These are phyloP conservation scores for Coenobita brevimanus DNA, from an alignment of 1,140 invertebrate species.

Conservation along the genomic window DNA sequence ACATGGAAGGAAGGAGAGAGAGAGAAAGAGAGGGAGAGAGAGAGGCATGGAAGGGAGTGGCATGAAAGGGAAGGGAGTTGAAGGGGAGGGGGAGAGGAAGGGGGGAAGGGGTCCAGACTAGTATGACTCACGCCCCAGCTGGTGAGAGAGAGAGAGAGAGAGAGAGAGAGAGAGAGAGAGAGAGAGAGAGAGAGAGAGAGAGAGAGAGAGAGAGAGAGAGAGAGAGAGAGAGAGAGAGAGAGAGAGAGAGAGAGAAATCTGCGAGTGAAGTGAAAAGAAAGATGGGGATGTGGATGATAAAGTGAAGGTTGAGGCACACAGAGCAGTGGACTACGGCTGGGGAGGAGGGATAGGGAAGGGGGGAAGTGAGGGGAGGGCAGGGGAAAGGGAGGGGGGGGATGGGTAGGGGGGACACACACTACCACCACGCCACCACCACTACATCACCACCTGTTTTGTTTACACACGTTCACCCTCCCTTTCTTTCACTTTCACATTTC, in stretches of 20 bases:
- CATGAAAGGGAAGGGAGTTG: too few relatives aligned
- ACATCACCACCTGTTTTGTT: too few relatives aligned
- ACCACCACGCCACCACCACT: too few relatives aligned
- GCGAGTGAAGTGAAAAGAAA: neutral
- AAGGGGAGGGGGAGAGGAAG: too few relatives aligned
- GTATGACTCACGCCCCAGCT: too few relatives aligned
- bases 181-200: neutral
- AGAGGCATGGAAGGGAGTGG: neutral
- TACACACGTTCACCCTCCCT: too few relatives aligned
- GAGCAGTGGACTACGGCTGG: neutral
- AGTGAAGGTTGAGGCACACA: too few relatives aligned
- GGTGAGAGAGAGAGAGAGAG: too few relatives aligned
- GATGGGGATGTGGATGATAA: too few relatives aligned
- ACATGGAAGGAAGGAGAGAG: neutral
- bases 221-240: constrained; percentile 29
- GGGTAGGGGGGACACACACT: neutral
- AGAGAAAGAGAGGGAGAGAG: neutral
- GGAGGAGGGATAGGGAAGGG: neutral
- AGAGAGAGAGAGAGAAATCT: neutral
- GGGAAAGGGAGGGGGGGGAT: neutral
- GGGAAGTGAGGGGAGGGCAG: neutral
- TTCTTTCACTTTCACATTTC: too few relatives aligned
- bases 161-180: too few relatives aligned
- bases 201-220: constrained; percentile 9
- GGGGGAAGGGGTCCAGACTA: neutral